Base-by-base conservation (phyloP, 2,113 vertebrate species). In the Halcyon malimbica region DNA sequence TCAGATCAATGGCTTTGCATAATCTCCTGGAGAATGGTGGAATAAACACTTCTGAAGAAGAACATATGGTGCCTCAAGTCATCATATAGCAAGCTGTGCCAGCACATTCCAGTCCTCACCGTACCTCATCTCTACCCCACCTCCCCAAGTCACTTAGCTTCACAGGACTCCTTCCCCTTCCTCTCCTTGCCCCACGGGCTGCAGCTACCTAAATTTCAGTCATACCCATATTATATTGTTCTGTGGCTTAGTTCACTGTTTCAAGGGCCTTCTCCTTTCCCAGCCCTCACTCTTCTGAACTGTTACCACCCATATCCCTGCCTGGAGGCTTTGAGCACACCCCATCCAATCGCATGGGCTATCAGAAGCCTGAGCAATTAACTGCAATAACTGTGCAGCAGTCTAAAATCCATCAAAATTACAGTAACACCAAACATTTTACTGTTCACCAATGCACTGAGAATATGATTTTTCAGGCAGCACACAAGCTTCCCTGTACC, bases 31-130 rank as follows among this genome's bases (percentile, higher is more conserved):
- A 65, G 63, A 90, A 67, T 15, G 73, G 44, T 6, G 29, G 28
- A 76, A 90, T 50, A 92, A 94, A 73, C 54, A 64, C 11, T 57
- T 57, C 33, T 23, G 74, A 89, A 65, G 11, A 75, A 88, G 77
- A 42, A 5, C 21, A 59, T 8, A 41, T 0, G 9, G 69, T 63
- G 35, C 21, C 62, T 35, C 71, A 51, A 51, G 39, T 16, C 53
- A 64, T 31, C 41, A 35, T 1, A 0, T 0, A 48, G 14, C 8
- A 37, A 60, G 51, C 46, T 29, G 57, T 8, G 56, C 25, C 42
- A 89, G 57, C 31, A 70, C 28, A 21, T 20, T 48, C 29, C 53
- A 37, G 35, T 60, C 46, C 35, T 82, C 62, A 33, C 16, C 24
- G 54, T n/a, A 18, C 23, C 23, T 35, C 17, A 17, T 7, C 29